These are phyloP conservation scores for Caenorhabditis sp. DNA, from an alignment of 2,888 invertebrate genomes.

Conservation along the genomic window DNA sequence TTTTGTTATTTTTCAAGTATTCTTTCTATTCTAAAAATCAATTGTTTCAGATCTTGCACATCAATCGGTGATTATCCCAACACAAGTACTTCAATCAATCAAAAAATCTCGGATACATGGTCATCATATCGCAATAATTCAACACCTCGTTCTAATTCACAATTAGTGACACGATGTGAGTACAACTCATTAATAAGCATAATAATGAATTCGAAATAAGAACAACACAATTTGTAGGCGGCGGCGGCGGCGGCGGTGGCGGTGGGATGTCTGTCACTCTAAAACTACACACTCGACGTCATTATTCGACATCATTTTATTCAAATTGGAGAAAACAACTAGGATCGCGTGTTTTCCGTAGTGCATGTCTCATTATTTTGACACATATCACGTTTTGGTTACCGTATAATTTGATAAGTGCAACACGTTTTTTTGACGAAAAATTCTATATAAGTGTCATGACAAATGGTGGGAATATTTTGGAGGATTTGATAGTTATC, in stretches of 20 bases:
- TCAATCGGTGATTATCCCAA: not conserved
- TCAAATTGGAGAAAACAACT: constrained; percentile 34
- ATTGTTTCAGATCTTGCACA: not conserved
- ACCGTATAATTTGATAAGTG: constrained; percentile 61
- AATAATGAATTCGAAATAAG: not conserved
- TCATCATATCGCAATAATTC: not conserved
- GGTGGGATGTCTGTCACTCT: too few relatives aligned
- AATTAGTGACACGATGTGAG: not conserved
- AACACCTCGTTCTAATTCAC: not conserved
- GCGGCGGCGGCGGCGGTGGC: not conserved
- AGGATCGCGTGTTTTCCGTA: constrained; percentile 59
- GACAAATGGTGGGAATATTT: constrained; percentile 49
- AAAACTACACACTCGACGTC: not conserved
- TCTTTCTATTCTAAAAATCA: too few relatives aligned
- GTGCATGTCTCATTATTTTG: constrained; percentile 58
- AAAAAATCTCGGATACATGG: not conserved
- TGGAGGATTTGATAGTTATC: constrained; percentile 64
- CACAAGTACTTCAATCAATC: not conserved
- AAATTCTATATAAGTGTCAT: constrained; percentile 40
- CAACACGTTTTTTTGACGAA: constrained; percentile 43
- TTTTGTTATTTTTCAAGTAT: too few relatives aligned
- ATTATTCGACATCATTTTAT: constrained; percentile 1
- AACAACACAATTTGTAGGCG: not conserved
- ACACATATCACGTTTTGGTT: constrained; percentile 63
- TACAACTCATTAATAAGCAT: not conserved